These are phyloP conservation scores for Tichodroma muraria DNA, from an alignment of 2,113 vertebrate genomes.

Conservation along the genomic window DNA sequence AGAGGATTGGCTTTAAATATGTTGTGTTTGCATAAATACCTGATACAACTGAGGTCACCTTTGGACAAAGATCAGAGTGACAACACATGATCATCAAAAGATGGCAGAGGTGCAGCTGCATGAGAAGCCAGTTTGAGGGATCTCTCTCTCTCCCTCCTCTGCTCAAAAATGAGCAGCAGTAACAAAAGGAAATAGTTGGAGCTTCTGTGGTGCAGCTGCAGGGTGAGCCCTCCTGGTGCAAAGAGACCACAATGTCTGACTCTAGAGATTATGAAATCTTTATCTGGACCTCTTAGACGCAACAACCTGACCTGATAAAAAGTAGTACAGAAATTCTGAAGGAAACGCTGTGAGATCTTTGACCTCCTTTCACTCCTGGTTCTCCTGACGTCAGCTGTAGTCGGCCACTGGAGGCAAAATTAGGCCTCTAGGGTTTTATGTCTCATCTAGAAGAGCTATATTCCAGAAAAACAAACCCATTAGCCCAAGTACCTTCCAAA, in stretches of 20 bases:
- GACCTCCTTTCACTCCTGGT: neutral
- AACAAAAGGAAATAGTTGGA: neutral
- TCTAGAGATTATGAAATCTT: neutral
- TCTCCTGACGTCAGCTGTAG: neutral
- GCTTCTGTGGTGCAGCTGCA: neutral
- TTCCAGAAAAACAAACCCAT: constrained; percentile 22
- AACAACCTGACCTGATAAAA: neutral
- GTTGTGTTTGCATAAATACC: neutral
- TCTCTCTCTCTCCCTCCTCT: neutral
- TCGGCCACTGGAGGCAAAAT: neutral
- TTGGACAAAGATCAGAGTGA: neutral
- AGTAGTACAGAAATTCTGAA: neutral
- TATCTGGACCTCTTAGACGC: neutral
- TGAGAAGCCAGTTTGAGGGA: neutral
- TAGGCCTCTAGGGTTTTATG: neutral
- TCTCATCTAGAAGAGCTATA: constrained; percentile 13
- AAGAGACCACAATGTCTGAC: neutral
- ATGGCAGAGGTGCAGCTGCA: neutral
- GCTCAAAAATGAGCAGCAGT: neutral
- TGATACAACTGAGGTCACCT: neutral
- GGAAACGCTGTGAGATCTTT: neutral
- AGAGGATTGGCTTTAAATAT: neutral
- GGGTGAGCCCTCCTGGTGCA: neutral
- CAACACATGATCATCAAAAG: neutral
- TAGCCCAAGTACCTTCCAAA: constrained; percentile 29